A percentile compares a stretch with the other conserved stretches of the same genome.
phyloP scores from a whole-genome alignment of 92 coral and sea anemone species.

The Actinostola sp. region DNA sequence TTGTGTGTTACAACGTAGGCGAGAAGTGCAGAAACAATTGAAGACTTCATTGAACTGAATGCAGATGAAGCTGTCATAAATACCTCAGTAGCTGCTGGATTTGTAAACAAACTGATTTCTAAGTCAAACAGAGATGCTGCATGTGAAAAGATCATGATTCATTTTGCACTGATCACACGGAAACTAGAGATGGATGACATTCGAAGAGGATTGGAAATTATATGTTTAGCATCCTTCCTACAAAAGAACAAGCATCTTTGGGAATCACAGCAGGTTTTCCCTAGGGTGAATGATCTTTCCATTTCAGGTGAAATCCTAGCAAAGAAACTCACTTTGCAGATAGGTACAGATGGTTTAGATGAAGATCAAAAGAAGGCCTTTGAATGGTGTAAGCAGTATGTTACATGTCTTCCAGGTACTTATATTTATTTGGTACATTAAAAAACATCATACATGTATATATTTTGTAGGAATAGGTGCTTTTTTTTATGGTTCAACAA shows the following conservation, averaged over 20 bases:
- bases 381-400: slow-evolving; percentile 32
- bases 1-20: too few species aligned
- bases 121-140: slow-evolving; percentile 36
- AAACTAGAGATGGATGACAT: slow-evolving; percentile 43
- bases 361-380: slow-evolving; percentile 24
- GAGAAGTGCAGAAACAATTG: slow-evolving; percentile 40
- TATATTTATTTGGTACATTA: too few species aligned
- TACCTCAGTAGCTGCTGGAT: slow-evolving; percentile 44
- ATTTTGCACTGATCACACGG: slow-evolving; percentile 25
- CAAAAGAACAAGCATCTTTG: slow-evolving; percentile 24
- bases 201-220: slow-evolving; percentile 45
- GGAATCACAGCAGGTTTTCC: slow-evolving; percentile 21
- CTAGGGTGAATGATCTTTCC: slow-evolving; percentile 19
- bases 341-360: slow-evolving; percentile 10
- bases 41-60: slow-evolving; percentile 43
- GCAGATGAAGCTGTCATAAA: slow-evolving; percentile 41
- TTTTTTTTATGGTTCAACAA: neutral
- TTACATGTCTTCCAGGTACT: slow-evolving; percentile 25
- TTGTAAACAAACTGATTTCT: slow-evolving; percentile 52
- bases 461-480: neutral
- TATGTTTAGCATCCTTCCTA: slow-evolving; percentile 37
- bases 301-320: slow-evolving; percentile 32
- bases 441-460: too few species aligned
- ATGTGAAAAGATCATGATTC: slow-evolving; percentile 35
- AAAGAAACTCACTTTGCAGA: slow-evolving; percentile 26